Evolutionary conservation across 2,113 vertebrate species (phyloP).

Genomic region (Mellivora capensis): DNA sequence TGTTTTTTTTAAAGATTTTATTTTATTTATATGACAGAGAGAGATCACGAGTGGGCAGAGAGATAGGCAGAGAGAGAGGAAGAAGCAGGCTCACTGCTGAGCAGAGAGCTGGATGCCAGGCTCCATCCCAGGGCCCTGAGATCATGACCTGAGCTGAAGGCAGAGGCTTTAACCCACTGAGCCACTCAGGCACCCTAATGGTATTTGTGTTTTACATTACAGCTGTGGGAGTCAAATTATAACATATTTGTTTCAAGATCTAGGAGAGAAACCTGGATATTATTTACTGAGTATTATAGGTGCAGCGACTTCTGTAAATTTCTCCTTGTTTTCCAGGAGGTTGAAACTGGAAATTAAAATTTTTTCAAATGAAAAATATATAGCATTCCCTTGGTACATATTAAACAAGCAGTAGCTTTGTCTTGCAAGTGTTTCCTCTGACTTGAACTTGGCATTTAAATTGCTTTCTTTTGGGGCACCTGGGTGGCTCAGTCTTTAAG

Average conservation of each 20-base stretch:
- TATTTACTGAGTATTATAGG: slow-evolving; percentile 11
- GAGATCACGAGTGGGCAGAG: too few relatives aligned
- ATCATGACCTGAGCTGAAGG: too few relatives aligned
- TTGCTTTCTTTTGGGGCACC: background rate
- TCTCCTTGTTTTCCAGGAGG: slow-evolving; percentile 24
- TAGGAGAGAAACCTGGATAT: background rate
- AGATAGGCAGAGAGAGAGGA: too few relatives aligned
- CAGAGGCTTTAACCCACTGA: too few relatives aligned
- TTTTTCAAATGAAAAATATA: background rate
- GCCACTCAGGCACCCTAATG: too few relatives aligned
- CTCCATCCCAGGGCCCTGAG: too few relatives aligned
- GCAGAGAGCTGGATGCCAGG: too few relatives aligned
- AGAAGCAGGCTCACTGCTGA: too few relatives aligned
- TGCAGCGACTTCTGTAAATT: background rate
- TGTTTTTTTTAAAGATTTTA: too few relatives aligned
- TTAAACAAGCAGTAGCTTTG: background rate
- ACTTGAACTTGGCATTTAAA: background rate
- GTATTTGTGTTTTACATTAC: background rate
- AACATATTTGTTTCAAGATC: slow-evolving; percentile 18
- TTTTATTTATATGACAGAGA: too few relatives aligned
- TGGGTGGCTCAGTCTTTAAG: too few relatives aligned
- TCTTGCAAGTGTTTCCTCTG: background rate
- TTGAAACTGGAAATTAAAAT: background rate
- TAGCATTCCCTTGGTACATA: background rate
- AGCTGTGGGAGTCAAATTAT: background rate